Conservation (phyloP, 2,888 invertebrate genomes). For the Elysia crispata region DNA sequence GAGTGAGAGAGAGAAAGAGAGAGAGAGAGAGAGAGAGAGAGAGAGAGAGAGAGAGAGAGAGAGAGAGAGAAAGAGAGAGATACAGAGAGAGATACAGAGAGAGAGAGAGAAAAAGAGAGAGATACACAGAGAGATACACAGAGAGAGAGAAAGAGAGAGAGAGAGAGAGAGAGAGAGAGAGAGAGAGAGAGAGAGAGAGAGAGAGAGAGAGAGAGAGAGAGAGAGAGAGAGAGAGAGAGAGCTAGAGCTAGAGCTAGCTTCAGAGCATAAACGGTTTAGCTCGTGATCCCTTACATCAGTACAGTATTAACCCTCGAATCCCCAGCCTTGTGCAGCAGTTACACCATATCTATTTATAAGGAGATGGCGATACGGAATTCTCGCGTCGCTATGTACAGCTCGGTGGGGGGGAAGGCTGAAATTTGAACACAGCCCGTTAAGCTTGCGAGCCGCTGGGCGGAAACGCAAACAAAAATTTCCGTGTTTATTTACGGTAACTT, state of each 20-base stretch:
- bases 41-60: no score
- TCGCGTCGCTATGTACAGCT: not conserved
- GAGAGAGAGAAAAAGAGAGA: not conserved
- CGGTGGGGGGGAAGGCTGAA: no score
- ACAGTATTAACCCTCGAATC: no score
- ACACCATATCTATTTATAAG: not conserved
- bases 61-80: conserved; percentile 30
- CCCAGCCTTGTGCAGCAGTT: not conserved
- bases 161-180: conserved; percentile 25
- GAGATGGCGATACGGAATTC: not conserved
- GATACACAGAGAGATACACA: conserved; percentile 24
- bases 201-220: conserved; percentile 15
- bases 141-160: conserved; percentile 34
- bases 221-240: conserved; percentile 27
- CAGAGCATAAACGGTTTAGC: conserved; percentile 11
- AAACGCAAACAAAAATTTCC: no score
- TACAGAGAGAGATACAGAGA: not conserved
- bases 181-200: conserved; percentile 20
- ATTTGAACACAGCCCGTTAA: no score
- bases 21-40: conserved; percentile 15
- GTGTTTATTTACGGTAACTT: no score
- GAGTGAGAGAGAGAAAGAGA: conserved; percentile 3
- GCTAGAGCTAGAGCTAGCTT: not conserved
- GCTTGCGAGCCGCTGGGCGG: no score
- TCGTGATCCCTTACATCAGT: no score